phyloP scores from a whole-genome alignment of 2,113 vertebrate genomes.

The Pavo muticus region DNA sequence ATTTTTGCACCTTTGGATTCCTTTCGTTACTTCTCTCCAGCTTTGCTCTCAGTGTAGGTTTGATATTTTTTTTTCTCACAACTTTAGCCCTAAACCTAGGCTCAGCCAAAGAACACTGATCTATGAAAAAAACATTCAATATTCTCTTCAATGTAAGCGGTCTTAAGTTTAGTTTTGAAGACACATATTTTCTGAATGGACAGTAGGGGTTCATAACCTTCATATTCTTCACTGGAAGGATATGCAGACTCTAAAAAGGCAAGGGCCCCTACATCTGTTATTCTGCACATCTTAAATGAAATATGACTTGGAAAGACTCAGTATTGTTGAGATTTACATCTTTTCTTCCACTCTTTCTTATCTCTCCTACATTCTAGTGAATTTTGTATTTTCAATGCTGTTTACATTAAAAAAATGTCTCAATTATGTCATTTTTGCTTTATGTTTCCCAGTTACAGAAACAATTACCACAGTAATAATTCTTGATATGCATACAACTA shows the following conservation, averaged over 20 bases:
- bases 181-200: fast-evolving
- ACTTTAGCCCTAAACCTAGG: background rate
- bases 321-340: background rate
- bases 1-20: background rate
- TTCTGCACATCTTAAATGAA: background rate
- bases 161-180: background rate
- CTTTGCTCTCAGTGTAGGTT: background rate
- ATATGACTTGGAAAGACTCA: background rate
- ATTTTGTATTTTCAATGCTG: background rate
- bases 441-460: background rate
- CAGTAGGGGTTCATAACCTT: background rate
- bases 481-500: background rate
- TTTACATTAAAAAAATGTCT: background rate
- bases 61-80: background rate
- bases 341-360: background rate
- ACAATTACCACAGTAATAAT: background rate
- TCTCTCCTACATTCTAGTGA: background rate
- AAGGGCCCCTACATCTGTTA: background rate
- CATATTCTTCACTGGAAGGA: background rate
- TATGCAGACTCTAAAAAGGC: background rate
- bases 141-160: background rate
- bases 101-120: background rate
- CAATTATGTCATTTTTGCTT: background rate
- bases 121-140: background rate
- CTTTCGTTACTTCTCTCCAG: background rate